These are phyloP conservation scores for Epinephelus malabaricus DNA, from an alignment of 2,797 vertebrate genomes.

Conservation along the genomic window DNA sequence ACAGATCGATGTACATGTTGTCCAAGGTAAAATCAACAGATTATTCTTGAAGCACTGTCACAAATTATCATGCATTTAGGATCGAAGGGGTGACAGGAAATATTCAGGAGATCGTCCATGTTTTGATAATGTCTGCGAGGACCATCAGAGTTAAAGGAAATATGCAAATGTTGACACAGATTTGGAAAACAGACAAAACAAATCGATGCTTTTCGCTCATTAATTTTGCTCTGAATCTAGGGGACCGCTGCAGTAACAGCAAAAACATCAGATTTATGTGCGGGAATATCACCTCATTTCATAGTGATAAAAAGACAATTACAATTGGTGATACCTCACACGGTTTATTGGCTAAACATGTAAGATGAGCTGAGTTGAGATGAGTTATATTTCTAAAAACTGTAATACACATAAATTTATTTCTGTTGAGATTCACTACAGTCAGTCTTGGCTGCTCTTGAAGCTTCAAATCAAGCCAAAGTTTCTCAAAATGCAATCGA, in stretches of 20 bases:
- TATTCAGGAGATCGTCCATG: slow-evolving; percentile 19
- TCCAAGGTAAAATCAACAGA: slow-evolving; percentile 54
- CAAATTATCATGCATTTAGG: slow-evolving; percentile 72
- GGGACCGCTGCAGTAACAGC: slow-evolving; percentile 5
- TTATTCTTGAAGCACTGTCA: slow-evolving; percentile 54
- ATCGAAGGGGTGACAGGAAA: slow-evolving; percentile 37
- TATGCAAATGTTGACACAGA: slow-evolving; percentile 33
- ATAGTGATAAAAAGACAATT: slow-evolving; percentile 1
- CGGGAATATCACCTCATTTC: neutral
- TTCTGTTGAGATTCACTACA: neutral
- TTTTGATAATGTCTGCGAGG: slow-evolving; percentile 13
- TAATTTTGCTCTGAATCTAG: slow-evolving; percentile 15
- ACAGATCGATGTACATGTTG: slow-evolving; percentile 58
- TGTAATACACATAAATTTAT: neutral
- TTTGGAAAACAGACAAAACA: slow-evolving; percentile 31
- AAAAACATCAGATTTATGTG: neutral
- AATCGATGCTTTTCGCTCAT: slow-evolving; percentile 24
- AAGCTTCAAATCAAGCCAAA: neutral
- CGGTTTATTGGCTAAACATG: slow-evolving; percentile 20
- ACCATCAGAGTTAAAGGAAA: slow-evolving; percentile 27
- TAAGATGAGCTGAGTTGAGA: neutral
- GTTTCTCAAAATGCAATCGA: neutral
- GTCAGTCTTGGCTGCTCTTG: neutral
- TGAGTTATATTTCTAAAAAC: slow-evolving; percentile 2
- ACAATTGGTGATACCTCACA: slow-evolving; percentile 24